phyloP scores from a whole-genome alignment of 2,888 invertebrate genomes.

The Drosophila tripunctata region DNA sequence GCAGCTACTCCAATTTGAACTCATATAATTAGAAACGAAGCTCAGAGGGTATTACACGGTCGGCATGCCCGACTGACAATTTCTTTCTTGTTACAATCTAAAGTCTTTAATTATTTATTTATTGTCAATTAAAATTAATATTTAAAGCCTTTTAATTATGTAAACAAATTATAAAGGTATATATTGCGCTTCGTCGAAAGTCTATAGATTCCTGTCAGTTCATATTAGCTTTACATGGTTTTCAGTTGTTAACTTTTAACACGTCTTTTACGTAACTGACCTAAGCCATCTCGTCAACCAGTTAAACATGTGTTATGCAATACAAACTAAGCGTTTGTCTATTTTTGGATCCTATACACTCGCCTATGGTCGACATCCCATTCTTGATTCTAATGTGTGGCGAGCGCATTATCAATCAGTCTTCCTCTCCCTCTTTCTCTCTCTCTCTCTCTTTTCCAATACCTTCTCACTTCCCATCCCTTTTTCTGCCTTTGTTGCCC shows the following conservation, averaged over 20 bases:
- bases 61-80: no score
- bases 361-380: conserved; percentile 49
- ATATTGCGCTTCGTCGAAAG: not conserved
- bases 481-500: not conserved
- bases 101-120: no score
- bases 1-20: no score
- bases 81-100: no score
- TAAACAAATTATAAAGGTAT: no score
- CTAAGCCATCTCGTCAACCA: conserved; percentile 49
- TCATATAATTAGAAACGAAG: no score
- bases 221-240: not conserved
- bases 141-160: no score
- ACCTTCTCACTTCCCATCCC: not conserved
- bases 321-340: conserved; percentile 22
- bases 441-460: not conserved
- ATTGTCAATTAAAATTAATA: no score
- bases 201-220: not conserved
- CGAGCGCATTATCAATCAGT: conserved; percentile 33
- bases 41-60: no score
- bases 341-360: conserved; percentile 17
- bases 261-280: conserved; percentile 67
- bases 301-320: conserved; percentile 46
- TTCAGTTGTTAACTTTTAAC: not conserved
- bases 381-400: conserved; percentile 65
- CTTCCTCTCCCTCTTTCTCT: not conserved